A percentile compares a stretch with the other conserved stretches of the same genome.
Conservation (phyloP, 1,140 invertebrate genomes). For the Plutomurus gul region DNA sequence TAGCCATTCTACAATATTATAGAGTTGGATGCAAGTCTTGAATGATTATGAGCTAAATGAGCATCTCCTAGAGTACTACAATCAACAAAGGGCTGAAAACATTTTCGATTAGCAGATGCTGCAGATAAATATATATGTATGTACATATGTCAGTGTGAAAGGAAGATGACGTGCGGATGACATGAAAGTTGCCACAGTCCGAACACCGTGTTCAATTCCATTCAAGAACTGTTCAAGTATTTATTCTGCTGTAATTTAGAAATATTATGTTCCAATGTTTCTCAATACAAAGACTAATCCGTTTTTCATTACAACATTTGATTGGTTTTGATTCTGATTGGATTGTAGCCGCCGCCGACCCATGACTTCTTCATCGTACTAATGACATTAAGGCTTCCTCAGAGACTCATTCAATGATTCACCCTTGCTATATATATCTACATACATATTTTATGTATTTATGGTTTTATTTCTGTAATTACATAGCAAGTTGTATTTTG, state of each 20-base stretch:
- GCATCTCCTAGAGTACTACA: no score
- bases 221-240: conserved; percentile 20
- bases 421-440: no score
- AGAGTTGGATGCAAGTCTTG: not conserved
- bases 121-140: not conserved
- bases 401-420: no score
- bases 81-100: not conserved
- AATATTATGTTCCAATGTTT: conserved; percentile 13
- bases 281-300: conserved; percentile 8
- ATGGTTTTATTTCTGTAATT: not conserved
- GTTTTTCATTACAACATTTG: not conserved
- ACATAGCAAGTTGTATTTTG: no score
- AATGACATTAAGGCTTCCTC: no score
- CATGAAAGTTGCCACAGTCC: not conserved
- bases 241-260: conserved; percentile 19
- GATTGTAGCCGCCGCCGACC: not conserved
- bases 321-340: not conserved
- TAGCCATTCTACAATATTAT: conserved; percentile 10
- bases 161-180: not conserved
- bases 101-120: not conserved
- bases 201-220: not conserved
- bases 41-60: conserved; percentile 22
- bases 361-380: not conserved
- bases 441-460: not conserved
- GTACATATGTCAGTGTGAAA: not conserved